Evolutionary conservation across 1,140 invertebrate genomes (phyloP).

Genomic region (Orchestia grillus): DNA sequence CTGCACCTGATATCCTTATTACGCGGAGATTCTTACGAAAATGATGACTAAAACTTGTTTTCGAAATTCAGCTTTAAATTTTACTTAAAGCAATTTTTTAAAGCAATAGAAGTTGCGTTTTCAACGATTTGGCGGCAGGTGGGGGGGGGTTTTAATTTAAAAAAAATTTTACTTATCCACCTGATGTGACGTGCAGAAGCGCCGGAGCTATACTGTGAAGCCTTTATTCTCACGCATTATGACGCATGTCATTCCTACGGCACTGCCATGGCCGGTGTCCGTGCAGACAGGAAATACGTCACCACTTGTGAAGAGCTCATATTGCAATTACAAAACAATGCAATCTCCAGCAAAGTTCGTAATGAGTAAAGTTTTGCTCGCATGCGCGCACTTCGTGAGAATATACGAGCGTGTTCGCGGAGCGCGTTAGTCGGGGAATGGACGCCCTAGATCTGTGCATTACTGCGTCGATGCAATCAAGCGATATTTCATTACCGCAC

Average conservation of each 20-base stretch:
- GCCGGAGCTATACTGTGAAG: too few species aligned
- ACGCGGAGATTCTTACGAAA: too few species aligned
- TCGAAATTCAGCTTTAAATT: too few species aligned
- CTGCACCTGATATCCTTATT: too few species aligned
- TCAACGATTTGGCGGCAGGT: too few species aligned
- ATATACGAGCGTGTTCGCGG: not conserved
- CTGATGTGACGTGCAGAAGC: too few species aligned
- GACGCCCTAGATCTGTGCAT: not conserved
- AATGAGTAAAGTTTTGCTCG: not conserved
- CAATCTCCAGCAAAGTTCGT: not conserved
- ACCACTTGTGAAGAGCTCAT: not conserved
- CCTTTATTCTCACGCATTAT: not conserved
- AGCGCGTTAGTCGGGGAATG: not conserved
- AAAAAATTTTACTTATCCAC: too few species aligned
- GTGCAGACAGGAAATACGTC: not conserved
- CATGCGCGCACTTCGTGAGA: not conserved
- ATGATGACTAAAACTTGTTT: too few species aligned
- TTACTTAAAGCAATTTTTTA: too few species aligned
- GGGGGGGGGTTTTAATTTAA: too few species aligned
- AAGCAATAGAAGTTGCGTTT: too few species aligned
- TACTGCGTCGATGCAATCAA: not conserved
- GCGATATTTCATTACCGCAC: constrained; percentile 22
- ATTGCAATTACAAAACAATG: not conserved
- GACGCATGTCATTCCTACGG: not conserved
- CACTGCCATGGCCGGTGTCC: not conserved